Evolutionary conservation across 2,113 vertebrate genomes (phyloP).

Genomic region (Gavia stellata): DNA sequence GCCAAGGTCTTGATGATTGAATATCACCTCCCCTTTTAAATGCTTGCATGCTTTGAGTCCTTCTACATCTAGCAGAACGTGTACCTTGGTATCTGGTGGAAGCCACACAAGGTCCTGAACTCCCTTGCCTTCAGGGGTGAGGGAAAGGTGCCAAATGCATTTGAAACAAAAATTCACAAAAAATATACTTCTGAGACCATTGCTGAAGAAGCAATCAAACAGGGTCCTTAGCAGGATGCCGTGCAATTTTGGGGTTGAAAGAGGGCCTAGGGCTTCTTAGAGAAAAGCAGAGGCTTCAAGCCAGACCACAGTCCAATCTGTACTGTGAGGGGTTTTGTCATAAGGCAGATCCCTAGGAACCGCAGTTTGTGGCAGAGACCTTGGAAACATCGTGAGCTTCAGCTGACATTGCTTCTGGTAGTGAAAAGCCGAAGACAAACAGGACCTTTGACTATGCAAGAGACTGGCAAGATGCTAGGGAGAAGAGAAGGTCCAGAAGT

Average conservation of each 20-base stretch:
- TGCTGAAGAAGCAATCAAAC: background rate
- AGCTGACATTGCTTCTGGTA: background rate
- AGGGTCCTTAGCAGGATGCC: background rate
- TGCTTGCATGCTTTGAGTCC: background rate
- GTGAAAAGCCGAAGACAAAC: background rate
- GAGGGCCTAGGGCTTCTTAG: background rate
- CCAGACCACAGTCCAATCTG: background rate
- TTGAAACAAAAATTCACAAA: background rate
- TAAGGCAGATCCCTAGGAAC: background rate
- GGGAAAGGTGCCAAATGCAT: background rate
- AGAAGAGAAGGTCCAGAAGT: background rate
- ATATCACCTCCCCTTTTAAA: background rate
- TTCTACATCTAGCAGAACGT: accelerated
- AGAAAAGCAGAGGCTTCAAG: background rate
- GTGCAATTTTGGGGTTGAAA: background rate
- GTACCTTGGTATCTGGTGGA: background rate
- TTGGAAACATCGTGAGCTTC: background rate
- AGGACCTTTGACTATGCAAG: no score
- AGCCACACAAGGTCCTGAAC: background rate
- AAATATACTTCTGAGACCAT: background rate
- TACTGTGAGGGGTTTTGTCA: background rate
- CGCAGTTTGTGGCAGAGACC: background rate
- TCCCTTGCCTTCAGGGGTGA: background rate
- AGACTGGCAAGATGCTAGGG: background rate
- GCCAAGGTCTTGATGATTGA: background rate